phyloP scores from a whole-genome alignment of 2,888 invertebrate species.

The Syrphus vitripennis region DNA sequence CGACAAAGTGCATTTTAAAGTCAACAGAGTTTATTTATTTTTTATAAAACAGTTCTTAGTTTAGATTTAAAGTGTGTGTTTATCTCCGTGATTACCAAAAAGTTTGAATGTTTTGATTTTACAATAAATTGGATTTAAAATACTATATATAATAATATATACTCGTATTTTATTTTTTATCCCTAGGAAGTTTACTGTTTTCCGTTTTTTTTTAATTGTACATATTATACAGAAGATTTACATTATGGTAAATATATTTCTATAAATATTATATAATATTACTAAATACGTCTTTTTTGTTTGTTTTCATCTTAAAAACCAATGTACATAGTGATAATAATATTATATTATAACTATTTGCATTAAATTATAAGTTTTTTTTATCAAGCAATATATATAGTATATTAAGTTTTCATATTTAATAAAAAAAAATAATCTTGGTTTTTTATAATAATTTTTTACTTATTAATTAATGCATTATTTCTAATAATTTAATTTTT shows the following conservation, averaged over 20 bases:
- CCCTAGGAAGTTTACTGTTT: conserved; percentile 74
- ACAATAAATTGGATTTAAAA: conserved; percentile 39
- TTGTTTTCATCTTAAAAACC: conserved; percentile 52
- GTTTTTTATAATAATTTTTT: conserved; percentile 22
- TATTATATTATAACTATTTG: background rate
- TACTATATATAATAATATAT: background rate
- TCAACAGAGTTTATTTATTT: conserved; percentile 44
- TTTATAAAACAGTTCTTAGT: conserved; percentile 41
- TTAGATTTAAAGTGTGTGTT: conserved; percentile 73
- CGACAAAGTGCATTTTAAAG: conserved; percentile 47
- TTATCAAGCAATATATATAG: conserved; percentile 43
- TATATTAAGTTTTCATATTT: conserved; percentile 34
- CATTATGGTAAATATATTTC: conserved; percentile 67
- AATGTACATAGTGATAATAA: conserved; percentile 47
- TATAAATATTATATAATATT: conserved; percentile 59
- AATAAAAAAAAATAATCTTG: conserved; percentile 49
- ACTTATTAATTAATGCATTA: conserved; percentile 16
- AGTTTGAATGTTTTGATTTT: conserved; percentile 75
- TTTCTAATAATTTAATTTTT: conserved; percentile 4
- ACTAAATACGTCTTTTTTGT: conserved; percentile 66
- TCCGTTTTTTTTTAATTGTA: conserved; percentile 62
- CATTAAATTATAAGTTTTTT: conserved; percentile 33
- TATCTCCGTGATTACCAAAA: conserved; percentile 74
- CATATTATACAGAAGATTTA: conserved; percentile 73
- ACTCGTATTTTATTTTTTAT: too few relatives aligned